Base-by-base conservation (phyloP, 2,888 invertebrate genomes). In the Limnephilus rhombicus region DNA sequence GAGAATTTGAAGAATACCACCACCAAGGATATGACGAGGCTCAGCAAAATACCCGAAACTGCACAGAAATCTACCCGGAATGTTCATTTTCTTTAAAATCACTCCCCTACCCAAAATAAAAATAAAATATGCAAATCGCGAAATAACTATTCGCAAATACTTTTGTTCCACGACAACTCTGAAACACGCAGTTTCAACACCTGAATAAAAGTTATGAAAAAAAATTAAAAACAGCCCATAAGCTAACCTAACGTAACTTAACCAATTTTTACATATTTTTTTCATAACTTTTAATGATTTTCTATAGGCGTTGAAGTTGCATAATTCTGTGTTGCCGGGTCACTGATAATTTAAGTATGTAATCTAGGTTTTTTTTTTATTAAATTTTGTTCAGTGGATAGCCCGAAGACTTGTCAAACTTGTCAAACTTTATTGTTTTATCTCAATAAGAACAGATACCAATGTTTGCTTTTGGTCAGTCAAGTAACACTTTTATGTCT, bases 1-100 rank as follows among this genome's bases (percentile, higher is more conserved):
- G 93, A 13, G 94, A 94, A 12, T 95, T 95, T 90, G 94, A 95
- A n/a, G 94, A 94, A 3, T 95, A 96, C 89, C 94, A 95, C 3
- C 95, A 95, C 94, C 95, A 94, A 82, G 95, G 95, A 34, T 97
- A 97, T 92, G 97, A 97, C 92, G 94, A 94, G 85, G 96, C 96
- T 1, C 96, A 96, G 93, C 94, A 94, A 4, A 92, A 94, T 3
- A 94, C 94, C 1, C 95, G 95, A 13, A 95, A 96, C 94, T 97
- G 97, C 93, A 94, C 94, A 1, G 92, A 93, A 31, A 94, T 95
- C 53, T 96, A 96, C 93, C 95, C 96, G 0, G 96, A 95, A 45
- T 97, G 97, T 94, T 94, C 94, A n/a, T 90, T 90, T 68, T 93
- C 93, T 29, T 34, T 92, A 15, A 92, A 93, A 49, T 80, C 88